Base-by-base conservation (phyloP, 2,113 vertebrate genomes). In the Crocuta crocuta region DNA sequence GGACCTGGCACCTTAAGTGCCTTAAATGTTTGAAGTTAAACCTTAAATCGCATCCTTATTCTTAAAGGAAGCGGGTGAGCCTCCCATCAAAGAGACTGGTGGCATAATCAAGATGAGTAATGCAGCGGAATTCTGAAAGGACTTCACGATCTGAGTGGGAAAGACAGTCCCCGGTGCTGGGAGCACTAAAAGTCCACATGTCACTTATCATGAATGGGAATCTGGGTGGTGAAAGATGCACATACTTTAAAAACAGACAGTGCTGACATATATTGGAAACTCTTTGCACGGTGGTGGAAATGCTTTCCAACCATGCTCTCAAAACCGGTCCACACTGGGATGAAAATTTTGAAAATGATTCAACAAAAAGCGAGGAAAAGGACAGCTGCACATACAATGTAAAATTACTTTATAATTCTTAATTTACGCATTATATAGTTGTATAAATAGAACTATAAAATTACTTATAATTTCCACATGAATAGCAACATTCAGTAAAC, bases 1-100 rank as follows among this genome's bases (percentile, higher is more conserved):
- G 94, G 94, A 98, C 53, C 85, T 98, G 98, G 97, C 98, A 98
- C 93, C 50, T 98, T 98, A 98, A 99, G 98, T 98, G 98, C 92
- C 88, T 98, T 98, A 98, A 98, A 97, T 1, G 45, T 97, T 98
- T 80, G 85, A 97, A 98, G 98, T 97, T 98, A 98, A 98, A 96
- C 95, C 63, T 98, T 98, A 98, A 98, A 97, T 91, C 13, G 26
- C 93, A 98, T 93, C 97, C 95, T 98, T 96, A 97, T 98, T 98
- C 95, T 98, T 98, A 97, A 98, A 98, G 95, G 87, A 98, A 98
- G 88, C 61, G 23, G 81, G 81, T 94, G 93, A 99, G 95, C 95
- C 95, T 98, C 95, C 97, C 93, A 85, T 95, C 24, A 86, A 96
- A 97, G 74, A 98, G 98, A 98, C 65, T 66, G 95, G 97, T 97